phyloP scores from a whole-genome alignment of 2,888 invertebrate species.

The Oscheius sp. region DNA sequence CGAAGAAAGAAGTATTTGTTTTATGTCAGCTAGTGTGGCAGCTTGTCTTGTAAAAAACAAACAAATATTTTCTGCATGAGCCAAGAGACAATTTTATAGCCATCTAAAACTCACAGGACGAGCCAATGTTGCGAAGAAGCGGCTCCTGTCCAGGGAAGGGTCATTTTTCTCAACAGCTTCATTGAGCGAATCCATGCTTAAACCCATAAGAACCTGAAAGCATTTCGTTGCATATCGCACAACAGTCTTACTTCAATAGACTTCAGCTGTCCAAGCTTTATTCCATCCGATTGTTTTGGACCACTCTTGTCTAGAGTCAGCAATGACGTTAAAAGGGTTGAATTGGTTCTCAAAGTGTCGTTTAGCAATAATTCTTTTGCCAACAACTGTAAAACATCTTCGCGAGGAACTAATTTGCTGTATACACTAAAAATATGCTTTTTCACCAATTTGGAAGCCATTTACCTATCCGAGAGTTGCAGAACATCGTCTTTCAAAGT shows the following conservation, averaged over 20 bases:
- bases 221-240: too few species aligned
- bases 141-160: constrained; percentile 35
- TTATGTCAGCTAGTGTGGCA: too few species aligned
- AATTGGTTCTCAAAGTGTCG: constrained; percentile 35
- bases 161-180: constrained; percentile 41
- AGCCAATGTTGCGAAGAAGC: constrained; percentile 38
- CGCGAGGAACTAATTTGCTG: constrained; percentile 38
- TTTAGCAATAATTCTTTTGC: constrained; percentile 42
- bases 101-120: not conserved
- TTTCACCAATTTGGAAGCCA: not conserved
- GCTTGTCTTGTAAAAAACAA: too few species aligned
- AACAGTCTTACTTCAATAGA: constrained; percentile 35
- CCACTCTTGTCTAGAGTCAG: constrained; percentile 31
- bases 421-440: constrained; percentile 39
- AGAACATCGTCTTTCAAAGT: constrained; percentile 41
- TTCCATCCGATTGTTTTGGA: not conserved
- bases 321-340: constrained; percentile 33
- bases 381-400: constrained; percentile 49
- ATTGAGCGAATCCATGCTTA: constrained; percentile 45
- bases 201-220: constrained; percentile 32
- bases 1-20: too few species aligned
- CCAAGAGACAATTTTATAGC: not conserved
- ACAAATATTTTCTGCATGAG: too few species aligned
- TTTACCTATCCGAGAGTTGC: constrained; percentile 37
- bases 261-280: constrained; percentile 21